Percentiles rank a stretch among this genome's conserved stretches.
phyloP scores from a whole-genome alignment of 2,888 invertebrate genomes.

The Ormyrus nitidulus region DNA sequence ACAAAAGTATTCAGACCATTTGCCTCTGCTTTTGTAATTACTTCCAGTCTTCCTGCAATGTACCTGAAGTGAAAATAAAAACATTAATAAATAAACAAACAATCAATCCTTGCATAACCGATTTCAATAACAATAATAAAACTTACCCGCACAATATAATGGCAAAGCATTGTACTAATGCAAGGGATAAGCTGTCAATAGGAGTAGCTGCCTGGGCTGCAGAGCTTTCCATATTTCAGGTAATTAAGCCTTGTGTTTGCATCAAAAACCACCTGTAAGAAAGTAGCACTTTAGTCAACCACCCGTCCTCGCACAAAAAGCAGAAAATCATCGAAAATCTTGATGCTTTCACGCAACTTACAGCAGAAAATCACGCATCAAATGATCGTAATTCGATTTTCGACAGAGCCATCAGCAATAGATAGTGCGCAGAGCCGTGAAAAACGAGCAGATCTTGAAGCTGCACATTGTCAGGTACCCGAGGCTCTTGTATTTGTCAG shows the following conservation, averaged over 20 bases:
- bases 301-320: too few species aligned
- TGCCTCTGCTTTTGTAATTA: conserved; percentile 89
- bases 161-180: conserved; percentile 93
- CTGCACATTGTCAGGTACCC: too few species aligned
- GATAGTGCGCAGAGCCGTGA: too few species aligned
- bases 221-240: conserved; percentile 44
- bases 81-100: not conserved
- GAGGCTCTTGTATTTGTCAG: too few species aligned
- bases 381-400: too few species aligned
- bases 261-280: conserved; percentile 17
- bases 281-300: too few species aligned
- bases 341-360: too few species aligned
- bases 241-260: not conserved
- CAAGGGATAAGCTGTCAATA: conserved; percentile 91
- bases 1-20: conserved; percentile 95
- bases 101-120: not conserved
- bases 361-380: too few species aligned
- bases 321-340: too few species aligned
- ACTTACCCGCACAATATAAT: conserved; percentile 93
- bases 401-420: too few species aligned
- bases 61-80: conserved; percentile 79
- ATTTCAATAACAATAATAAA: not conserved
- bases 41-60: conserved; percentile 88
- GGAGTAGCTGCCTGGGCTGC: conserved; percentile 66
- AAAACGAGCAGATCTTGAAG: too few species aligned